Percentiles rank a stretch among this genome's conserved stretches.
Evolutionary conservation across 2,888 invertebrate species (phyloP).

Genomic region (Xanthia togata): DNA sequence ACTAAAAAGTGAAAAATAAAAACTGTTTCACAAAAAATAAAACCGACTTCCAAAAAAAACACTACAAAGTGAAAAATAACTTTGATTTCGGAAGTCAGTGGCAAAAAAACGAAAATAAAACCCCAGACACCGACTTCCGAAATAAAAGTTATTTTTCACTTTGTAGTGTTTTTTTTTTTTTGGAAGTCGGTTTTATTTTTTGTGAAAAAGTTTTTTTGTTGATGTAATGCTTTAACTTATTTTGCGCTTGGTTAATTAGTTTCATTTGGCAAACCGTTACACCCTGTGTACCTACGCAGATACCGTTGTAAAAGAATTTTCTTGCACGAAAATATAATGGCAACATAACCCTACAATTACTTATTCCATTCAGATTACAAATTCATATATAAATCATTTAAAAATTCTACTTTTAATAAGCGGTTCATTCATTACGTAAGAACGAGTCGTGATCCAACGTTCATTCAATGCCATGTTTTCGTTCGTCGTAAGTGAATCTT

Average conservation of each 20-base stretch:
- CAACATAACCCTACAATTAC: constrained; percentile 13
- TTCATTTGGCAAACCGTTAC: not conserved
- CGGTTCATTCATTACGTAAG: constrained; percentile 56
- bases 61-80: too few species aligned
- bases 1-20: too few species aligned
- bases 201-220: too few species aligned
- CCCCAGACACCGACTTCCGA: too few species aligned
- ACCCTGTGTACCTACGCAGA: not conserved
- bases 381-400: constrained; percentile 32
- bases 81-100: too few species aligned
- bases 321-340: not conserved
- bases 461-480: constrained; percentile 63
- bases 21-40: too few species aligned
- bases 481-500: constrained; percentile 52
- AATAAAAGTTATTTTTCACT: too few species aligned
- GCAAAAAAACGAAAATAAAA: too few species aligned
- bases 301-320: not conserved
- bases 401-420: constrained; percentile 48
- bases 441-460: constrained; percentile 52
- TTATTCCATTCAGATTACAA: constrained; percentile 7
- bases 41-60: too few species aligned
- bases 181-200: too few species aligned
- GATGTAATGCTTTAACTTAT: not conserved
- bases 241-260: not conserved
- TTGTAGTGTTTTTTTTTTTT: too few species aligned